Evolutionary conservation across 2,113 vertebrate species (phyloP), one percentile per base, ranked within the genome.

Genomic region (Phrynosoma blainvillii): DNA sequence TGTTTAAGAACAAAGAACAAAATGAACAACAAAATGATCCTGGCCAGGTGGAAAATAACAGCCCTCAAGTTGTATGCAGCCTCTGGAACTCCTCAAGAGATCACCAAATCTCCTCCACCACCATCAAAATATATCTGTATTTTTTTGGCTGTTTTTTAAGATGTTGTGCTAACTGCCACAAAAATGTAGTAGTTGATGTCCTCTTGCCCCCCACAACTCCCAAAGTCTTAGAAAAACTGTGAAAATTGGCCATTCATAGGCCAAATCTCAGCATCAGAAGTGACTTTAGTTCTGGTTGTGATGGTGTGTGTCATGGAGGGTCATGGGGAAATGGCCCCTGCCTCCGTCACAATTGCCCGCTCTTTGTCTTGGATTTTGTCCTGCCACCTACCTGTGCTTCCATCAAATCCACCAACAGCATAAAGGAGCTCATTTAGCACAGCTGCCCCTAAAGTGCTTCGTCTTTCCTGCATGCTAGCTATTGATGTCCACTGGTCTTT

Each of bases 381-480:
- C 32, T 0, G 84, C 0, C 93, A 91, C 94, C 70, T 97, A 99
- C 98, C 98, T 21, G 98, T 99, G 84, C 98, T 99, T 93, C 98
- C 98, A 4, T 99, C 98, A 30, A 99, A 99, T 82, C 98, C 98
- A 0, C 98, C 98, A 42, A 99, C 98, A 0, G 98, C 98, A 0
- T 99, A 99, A 4, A 99, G 97, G n/a, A 99, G 93, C 52, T 99
- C 98, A 0, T 97, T 98, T 91, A 99, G 94, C 95, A 99, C 98
- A 0, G 98, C 98, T 0, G 98, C 98, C 0, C 98, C 98, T 90
- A 99, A 95, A 0, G 98, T 99, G 93, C 98, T 99, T 81, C 98
- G 97, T 10, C 98, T 93, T 93, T 99, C 98, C 96, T 99, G 98
- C 98, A 99, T 99, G 96, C 98, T 99, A 92, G 98, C 96, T 3